Evolutionary conservation across 2,888 invertebrate genomes (phyloP), one percentile per base, ranked within the genome.

Genomic region (Notocelia uddmanniana): DNA sequence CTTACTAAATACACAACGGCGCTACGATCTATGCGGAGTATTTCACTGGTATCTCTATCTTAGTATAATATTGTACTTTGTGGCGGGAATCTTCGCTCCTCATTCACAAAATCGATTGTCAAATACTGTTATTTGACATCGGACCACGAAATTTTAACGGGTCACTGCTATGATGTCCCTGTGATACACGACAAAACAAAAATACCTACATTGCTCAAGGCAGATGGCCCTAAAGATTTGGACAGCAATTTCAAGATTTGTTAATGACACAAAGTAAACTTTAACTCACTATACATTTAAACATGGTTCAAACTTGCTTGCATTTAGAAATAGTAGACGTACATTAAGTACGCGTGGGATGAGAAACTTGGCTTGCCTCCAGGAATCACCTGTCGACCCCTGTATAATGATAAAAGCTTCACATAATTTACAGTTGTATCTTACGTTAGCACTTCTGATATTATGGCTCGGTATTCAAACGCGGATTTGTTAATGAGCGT

Each of bases 301-400:
- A 31, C 23, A 58, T 18, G n/a, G 66, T 34, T 60, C 50, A 21
- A 55, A 74, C 79, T 81, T 75, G 70, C 75, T 69, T 52, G 67
- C 73, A 68, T 73, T 69, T 57, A 73, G 19, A 74, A 74, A 76
- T 78, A 77, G 83, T 84, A 83, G 83, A 83, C 83, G 85, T 85
- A 74, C 81, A 78, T 77, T 83, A n/a, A n/a, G n/a, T n/a, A 80
- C 85, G 91, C 90, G 91, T 91, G 87, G 91, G 92, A 81, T 74
- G 79, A 62, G 73, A 62, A 68, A 80, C 79, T 84, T 93, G 92
- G 92, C 89, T 58, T 54, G 1, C 23, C n/a, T 88, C 92, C 93
- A 92, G 85, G 80, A 83, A 83, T 91, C 89, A 92, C 92, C 92
- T 93, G 92, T 87, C 85, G 90, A 88, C 89, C 90, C 91, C 89